A percentile compares a stretch with the other conserved stretches of the same genome.
phyloP scores from a whole-genome alignment of 2,888 invertebrate species.

The Holacanthella duospinosa region DNA sequence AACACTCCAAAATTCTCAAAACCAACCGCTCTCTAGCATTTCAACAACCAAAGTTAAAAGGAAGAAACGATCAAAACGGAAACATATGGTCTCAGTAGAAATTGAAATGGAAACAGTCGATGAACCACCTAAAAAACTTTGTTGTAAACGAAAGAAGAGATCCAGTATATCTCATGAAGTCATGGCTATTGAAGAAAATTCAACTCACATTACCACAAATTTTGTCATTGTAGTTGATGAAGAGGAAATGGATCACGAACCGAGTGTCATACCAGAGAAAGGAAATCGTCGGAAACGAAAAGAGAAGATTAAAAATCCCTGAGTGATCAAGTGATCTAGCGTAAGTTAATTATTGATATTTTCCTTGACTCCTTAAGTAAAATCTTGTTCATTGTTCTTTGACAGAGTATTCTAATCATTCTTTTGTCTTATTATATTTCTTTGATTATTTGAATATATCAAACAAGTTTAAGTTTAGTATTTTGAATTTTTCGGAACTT shows the following conservation, averaged over 20 bases:
- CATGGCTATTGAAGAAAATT: background rate
- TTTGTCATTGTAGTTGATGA: background rate
- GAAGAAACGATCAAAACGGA: background rate
- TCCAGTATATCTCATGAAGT: background rate
- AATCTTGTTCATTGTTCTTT: too few species aligned
- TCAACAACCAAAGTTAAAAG: background rate
- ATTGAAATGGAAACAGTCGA: background rate
- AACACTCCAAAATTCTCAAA: background rate
- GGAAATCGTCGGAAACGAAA: background rate
- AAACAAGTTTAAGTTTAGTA: too few species aligned
- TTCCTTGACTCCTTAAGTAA: too few species aligned
- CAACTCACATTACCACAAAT: background rate
- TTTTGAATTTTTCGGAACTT: conserved; percentile 13
- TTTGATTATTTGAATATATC: too few species aligned
- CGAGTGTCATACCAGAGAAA: background rate
- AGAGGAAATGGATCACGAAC: conserved; percentile 1
- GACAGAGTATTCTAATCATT: too few species aligned
- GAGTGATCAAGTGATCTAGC: background rate
- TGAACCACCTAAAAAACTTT: background rate
- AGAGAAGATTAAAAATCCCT: background rate
- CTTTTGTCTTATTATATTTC: too few species aligned
- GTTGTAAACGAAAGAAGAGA: background rate
- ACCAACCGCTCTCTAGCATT: background rate
- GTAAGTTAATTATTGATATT: too few species aligned
- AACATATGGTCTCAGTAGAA: too few species aligned